Conservation (phyloP, 2,113 vertebrate genomes). For the Malurus melanocephalus region DNA sequence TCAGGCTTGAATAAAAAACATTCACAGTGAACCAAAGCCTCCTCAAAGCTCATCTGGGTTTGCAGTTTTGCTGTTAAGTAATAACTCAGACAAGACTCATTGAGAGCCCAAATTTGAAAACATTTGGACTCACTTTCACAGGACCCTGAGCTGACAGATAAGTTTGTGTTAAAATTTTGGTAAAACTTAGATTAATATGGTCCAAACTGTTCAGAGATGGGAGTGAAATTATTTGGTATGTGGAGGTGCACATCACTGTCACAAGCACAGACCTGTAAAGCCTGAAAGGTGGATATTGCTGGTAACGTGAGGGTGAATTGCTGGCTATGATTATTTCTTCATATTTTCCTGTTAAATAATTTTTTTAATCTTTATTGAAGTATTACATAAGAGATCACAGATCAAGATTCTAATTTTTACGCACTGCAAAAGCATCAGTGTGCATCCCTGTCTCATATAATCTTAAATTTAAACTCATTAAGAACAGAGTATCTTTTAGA, state of each 20-base stretch:
- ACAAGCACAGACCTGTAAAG: neutral
- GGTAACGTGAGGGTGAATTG: accelerated
- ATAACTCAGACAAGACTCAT: neutral
- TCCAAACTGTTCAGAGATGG: neutral
- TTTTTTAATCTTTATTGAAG: neutral
- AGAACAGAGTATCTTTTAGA: neutral
- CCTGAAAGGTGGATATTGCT: neutral
- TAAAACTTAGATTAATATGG: neutral
- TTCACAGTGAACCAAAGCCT: neutral
- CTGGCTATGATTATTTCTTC: neutral
- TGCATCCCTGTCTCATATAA: neutral
- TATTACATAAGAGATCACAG: neutral
- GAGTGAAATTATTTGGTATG: neutral
- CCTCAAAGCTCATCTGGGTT: neutral
- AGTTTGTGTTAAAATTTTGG: neutral
- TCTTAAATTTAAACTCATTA: neutral
- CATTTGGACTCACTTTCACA: neutral
- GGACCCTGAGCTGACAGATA: neutral
- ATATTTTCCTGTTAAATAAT: neutral
- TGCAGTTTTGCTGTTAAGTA: neutral
- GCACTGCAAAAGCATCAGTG: neutral
- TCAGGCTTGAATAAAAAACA: neutral
- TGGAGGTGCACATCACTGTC: neutral
- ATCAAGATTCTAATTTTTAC: neutral
- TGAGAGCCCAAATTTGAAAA: neutral